A percentile compares a stretch with the other conserved stretches of the same genome.
These are phyloP conservation scores for Rachycentron canadum DNA, from an alignment of 2,797 vertebrate genomes.

Conservation along the genomic window DNA sequence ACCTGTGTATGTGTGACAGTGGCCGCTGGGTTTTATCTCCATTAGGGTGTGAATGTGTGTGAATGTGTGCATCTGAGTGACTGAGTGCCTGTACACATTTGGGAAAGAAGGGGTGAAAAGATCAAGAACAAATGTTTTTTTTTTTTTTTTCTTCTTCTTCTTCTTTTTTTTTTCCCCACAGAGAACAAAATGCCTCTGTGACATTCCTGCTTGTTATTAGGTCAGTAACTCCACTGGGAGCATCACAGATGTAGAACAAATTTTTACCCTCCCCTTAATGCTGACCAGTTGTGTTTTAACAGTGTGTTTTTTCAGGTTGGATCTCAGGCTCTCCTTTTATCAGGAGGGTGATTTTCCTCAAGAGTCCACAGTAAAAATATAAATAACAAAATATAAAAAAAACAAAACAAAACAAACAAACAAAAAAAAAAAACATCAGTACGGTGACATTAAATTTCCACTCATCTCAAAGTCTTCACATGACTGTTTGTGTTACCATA, in stretches of 20 bases:
- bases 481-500: slow-evolving; percentile 61
- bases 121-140: slow-evolving; percentile 41
- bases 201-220: slow-evolving; percentile 78
- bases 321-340: not conserved
- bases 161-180: slow-evolving; percentile 11
- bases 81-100: slow-evolving; percentile 22
- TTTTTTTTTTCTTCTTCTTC: too few species aligned
- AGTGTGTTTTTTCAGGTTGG: slow-evolving; percentile 34
- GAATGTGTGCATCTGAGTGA: slow-evolving; percentile 21
- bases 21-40: not conserved
- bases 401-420: too few species aligned
- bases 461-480: slow-evolving; percentile 49
- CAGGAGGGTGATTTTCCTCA: not conserved
- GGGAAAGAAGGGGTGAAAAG: slow-evolving; percentile 42
- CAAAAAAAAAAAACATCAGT: not conserved
- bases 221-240: slow-evolving; percentile 74
- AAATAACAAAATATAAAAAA: slow-evolving; percentile 29
- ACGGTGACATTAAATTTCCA: slow-evolving; percentile 31
- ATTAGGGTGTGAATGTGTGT: slow-evolving; percentile 1
- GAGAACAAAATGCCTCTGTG: slow-evolving; percentile 65
- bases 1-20: not conserved
- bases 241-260: slow-evolving; percentile 70
- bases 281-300: slow-evolving; percentile 62
- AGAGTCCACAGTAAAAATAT: slow-evolving; percentile 33
- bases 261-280: slow-evolving; percentile 61